Evolutionary conservation across 2,797 vertebrate species (phyloP).

Genomic region (Arremon brunneinucha): DNA sequence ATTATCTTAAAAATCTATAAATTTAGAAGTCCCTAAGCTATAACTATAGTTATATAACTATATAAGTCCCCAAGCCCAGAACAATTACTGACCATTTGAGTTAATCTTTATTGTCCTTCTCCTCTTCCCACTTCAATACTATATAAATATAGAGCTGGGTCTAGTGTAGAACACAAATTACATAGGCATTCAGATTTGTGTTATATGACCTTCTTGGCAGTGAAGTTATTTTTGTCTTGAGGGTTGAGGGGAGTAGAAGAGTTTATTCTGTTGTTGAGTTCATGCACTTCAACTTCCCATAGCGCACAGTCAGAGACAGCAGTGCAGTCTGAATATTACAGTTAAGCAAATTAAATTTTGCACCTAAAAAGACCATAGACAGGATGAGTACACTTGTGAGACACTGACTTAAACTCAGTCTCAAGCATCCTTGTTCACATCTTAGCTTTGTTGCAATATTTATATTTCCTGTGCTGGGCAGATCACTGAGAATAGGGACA

Average conservation of each 20-base stretch:
- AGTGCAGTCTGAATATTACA: background rate
- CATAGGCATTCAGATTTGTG: rapidly evolving
- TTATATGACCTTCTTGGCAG: background rate
- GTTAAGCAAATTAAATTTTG: background rate
- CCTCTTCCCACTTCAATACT: background rate
- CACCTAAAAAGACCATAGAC: background rate
- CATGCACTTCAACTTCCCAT: background rate
- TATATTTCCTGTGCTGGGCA: background rate
- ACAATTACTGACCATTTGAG: background rate
- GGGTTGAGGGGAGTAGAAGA: background rate
- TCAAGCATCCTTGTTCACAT: background rate
- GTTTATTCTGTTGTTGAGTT: background rate
- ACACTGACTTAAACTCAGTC: background rate
- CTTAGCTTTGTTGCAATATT: background rate
- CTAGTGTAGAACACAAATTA: background rate
- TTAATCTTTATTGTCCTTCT: background rate
- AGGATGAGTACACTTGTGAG: background rate
- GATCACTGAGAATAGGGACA: background rate
- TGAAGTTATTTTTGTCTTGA: background rate
- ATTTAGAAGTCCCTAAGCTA: background rate
- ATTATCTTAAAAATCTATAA: background rate
- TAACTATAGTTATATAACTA: background rate
- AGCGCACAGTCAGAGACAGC: background rate
- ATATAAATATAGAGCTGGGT: background rate
- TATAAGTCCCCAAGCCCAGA: background rate